phyloP scores from a whole-genome alignment of 2,797 vertebrate genomes.

The Crocidura indochinensis region DNA sequence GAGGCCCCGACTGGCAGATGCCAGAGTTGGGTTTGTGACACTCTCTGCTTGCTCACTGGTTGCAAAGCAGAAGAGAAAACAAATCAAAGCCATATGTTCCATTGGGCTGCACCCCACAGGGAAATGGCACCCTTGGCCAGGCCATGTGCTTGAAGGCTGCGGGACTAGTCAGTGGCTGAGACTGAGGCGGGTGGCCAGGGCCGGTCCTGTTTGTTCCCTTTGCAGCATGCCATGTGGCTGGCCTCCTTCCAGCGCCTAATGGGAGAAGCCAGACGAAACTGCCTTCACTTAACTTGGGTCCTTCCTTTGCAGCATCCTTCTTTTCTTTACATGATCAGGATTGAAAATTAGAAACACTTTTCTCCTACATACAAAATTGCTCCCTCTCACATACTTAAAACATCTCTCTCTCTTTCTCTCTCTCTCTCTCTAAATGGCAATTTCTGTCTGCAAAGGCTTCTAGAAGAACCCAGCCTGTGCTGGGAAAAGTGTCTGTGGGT shows the following conservation, averaged over 20 bases:
- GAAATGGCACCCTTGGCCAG: not conserved
- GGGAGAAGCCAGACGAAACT: constrained; percentile 11
- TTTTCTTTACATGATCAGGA: constrained; percentile 69
- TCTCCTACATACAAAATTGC: constrained; percentile 82
- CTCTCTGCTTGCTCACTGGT: constrained; percentile 63
- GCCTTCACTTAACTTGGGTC: constrained; percentile 28
- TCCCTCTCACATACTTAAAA: constrained; percentile 62
- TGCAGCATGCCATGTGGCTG: constrained; percentile 50
- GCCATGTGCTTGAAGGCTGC: not conserved
- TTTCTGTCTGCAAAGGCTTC: constrained; percentile 65
- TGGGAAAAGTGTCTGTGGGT: not conserved
- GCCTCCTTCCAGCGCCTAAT: constrained; percentile 60
- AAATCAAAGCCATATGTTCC: constrained; percentile 75
- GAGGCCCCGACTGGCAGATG: constrained; percentile 51
- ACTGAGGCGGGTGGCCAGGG: constrained; percentile 13
- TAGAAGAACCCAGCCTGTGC: not conserved
- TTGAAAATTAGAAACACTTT: constrained; percentile 84
- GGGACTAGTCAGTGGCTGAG: not conserved
- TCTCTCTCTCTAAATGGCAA: constrained; percentile 61
- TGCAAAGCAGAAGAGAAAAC: constrained; percentile 26
- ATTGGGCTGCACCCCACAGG: not conserved
- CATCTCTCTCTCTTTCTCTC: too few species aligned
- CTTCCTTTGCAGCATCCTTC: constrained; percentile 57
- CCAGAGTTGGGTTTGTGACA: constrained; percentile 51
- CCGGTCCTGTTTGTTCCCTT: not conserved